Evolutionary conservation across 2,888 invertebrate genomes (phyloP), one percentile per base, ranked within the genome.

Genomic region (Synanthedon vespiformis): DNA sequence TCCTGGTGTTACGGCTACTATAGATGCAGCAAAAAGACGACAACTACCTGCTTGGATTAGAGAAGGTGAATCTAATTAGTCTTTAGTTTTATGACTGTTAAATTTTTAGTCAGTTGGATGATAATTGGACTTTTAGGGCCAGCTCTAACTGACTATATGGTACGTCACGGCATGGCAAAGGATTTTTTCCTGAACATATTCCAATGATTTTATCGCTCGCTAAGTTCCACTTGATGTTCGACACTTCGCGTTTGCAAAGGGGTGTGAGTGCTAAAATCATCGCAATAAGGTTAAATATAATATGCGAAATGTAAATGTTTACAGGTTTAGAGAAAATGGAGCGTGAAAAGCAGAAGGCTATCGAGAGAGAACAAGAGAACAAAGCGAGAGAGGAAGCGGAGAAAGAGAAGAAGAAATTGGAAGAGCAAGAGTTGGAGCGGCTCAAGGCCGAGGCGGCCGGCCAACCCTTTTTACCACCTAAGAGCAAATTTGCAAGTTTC

Each of bases 21-120:
- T 91, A 72, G 96, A 97, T 78, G 95, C 95, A 13, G 94, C 93
- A 14, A 95, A 95, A 78, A 89, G 97, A 41, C 92, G 96, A 68
- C 93, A 95, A 64, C 88, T 99, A 18, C 99, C 99, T n/a, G 96
- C 95, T 0, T 99, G 99, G 99, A 98, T 99, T 60, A 90, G 98
- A 75, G 98, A 96, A 89, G 96, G 96, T 70, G 76, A 13, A 16
- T 44, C 1, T 14, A 18, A 11, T 48, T 13, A 34, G 51, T 51
- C 34, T 8, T 27, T 27, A 34, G 34, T 34, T 34, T 8, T 13
- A n/a, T 11, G 12, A 40, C 6, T 16, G 40, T 13, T 34, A 10
- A 13, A 12, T 51, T 51, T 34, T 34, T 34, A 34, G 34, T 34
- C 8, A 34, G 22, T 22, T 22, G 22, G 22, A 22, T 22, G 4